phyloP scores from a whole-genome alignment of 2,113 vertebrate genomes.

The Vidua macroura region DNA sequence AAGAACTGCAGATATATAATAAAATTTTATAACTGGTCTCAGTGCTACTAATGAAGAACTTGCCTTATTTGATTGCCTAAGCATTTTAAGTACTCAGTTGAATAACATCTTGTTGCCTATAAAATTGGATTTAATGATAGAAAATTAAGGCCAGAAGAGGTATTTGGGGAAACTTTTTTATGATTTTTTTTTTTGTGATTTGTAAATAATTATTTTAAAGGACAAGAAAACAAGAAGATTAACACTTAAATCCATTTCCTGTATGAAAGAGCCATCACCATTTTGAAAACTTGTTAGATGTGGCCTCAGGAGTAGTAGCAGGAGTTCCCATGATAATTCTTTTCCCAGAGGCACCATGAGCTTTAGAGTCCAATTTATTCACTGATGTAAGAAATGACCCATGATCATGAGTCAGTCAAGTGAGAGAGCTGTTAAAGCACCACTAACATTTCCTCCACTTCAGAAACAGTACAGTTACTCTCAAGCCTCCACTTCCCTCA shows the following conservation, averaged over 20 bases:
- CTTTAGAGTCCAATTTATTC: neutral
- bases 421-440: neutral
- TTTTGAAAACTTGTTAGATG: neutral
- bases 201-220: neutral
- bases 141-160: neutral
- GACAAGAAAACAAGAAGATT: neutral
- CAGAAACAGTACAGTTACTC: neutral
- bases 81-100: neutral
- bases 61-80: neutral
- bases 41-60: neutral
- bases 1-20: neutral
- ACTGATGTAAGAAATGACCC: conserved; percentile 31
- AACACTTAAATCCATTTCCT: neutral
- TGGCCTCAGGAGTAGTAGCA: neutral
- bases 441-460: neutral
- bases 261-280: neutral
- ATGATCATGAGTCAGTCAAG: neutral
- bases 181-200: neutral
- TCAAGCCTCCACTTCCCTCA: neutral
- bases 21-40: neutral
- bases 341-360: neutral
- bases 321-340: neutral
- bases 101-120: neutral
- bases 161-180: neutral
- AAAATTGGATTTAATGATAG: neutral